Conservation (phyloP, 2,113 vertebrate species). For the Melozone crissalis region DNA sequence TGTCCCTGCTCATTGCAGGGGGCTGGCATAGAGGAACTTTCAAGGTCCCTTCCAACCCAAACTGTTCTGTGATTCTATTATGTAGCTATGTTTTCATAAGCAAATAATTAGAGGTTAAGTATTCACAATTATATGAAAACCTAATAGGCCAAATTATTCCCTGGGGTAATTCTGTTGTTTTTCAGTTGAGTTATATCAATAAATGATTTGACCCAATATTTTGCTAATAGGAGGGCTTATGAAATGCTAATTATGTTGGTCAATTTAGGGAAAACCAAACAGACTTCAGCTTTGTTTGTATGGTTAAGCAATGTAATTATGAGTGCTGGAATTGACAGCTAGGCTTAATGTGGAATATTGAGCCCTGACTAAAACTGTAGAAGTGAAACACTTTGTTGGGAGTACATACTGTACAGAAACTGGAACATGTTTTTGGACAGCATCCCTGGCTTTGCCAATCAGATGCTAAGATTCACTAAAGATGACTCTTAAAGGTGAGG, state of each 20-base stretch:
- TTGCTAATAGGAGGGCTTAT: slow-evolving; percentile 33
- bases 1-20: neutral
- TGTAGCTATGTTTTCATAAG: neutral
- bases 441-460: slow-evolving; percentile 54
- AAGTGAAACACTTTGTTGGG: slow-evolving; percentile 53
- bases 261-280: slow-evolving; percentile 41
- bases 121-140: neutral
- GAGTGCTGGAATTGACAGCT: slow-evolving; percentile 15
- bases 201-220: slow-evolving; percentile 29
- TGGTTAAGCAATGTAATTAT: slow-evolving; percentile 26
- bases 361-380: slow-evolving; percentile 45
- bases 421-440: slow-evolving; percentile 68
- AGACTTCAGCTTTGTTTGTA: slow-evolving; percentile 40
- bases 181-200: neutral
- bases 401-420: slow-evolving; percentile 63
- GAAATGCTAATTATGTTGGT: slow-evolving; percentile 34
- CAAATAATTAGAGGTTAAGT: neutral
- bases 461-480: slow-evolving; percentile 47
- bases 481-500: slow-evolving; percentile 25
- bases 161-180: slow-evolving; percentile 7
- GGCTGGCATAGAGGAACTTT: neutral
- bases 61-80: neutral
- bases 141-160: slow-evolving; percentile 20
- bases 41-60: neutral
- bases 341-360: slow-evolving; percentile 15